Conservation (phyloP, 2,888 invertebrate species). For the Malacosoma neustria region DNA sequence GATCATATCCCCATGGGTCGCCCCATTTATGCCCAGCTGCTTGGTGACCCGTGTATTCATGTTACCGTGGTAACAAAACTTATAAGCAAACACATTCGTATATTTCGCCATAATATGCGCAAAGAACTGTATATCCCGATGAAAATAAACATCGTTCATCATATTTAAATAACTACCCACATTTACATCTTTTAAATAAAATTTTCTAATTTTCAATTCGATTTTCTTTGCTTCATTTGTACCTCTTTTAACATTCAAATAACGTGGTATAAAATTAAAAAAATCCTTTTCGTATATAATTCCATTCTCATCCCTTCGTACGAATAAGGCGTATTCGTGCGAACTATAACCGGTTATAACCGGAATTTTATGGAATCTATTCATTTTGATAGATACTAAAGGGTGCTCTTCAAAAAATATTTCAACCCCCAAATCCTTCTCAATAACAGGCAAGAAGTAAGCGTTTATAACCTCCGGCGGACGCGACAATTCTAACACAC, state of each 20-base stretch:
- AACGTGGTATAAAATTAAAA: conserved; percentile 37
- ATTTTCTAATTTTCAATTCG: conserved; percentile 24
- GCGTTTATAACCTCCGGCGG: conserved; percentile 28
- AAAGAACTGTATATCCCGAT: conserved; percentile 31
- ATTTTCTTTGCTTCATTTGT: conserved; percentile 19
- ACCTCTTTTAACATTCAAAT: conserved; percentile 20
- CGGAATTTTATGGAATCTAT: conserved; percentile 38
- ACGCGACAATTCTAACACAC: conserved; percentile 29
- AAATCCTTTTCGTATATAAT: conserved; percentile 35
- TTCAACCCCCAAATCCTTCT: conserved; percentile 39
- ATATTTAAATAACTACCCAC: conserved; percentile 35
- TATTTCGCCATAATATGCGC: conserved; percentile 28
- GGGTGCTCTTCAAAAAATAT: conserved; percentile 41
- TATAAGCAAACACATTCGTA: conserved; percentile 31
- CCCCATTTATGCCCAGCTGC: conserved; percentile 37
- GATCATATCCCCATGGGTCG: conserved; percentile 50
- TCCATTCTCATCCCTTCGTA: conserved; percentile 28
- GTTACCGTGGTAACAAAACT: conserved; percentile 43
- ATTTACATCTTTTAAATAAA: conserved; percentile 34
- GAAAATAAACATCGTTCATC: conserved; percentile 40
- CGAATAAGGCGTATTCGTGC: conserved; percentile 45
- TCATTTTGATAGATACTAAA: conserved; percentile 23
- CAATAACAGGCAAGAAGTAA: conserved; percentile 42
- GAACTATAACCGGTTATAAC: conserved; percentile 32
- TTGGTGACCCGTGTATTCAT: conserved; percentile 46